Evolutionary conservation across 2,797 vertebrate genomes (phyloP).

Genomic region (Xiphophorus birchmanni): DNA sequence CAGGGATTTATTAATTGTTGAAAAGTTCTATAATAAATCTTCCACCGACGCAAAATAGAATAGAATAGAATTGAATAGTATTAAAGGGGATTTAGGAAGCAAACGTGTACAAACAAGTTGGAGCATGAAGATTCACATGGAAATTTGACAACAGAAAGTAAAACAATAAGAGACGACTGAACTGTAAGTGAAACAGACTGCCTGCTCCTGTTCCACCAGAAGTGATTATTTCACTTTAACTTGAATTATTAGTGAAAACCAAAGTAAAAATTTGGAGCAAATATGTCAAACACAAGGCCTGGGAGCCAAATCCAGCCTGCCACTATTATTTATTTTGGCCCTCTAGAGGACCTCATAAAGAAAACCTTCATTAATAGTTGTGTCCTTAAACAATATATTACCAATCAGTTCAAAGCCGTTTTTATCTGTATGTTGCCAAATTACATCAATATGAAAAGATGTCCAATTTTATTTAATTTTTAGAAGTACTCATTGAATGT

Average conservation of each 20-base stretch:
- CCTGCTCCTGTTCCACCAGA: background rate
- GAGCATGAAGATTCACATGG: background rate
- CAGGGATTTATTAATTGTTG: background rate
- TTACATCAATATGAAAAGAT: no score
- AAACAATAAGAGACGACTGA: background rate
- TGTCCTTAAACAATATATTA: no score
- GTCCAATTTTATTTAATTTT: no score
- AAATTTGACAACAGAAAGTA: background rate
- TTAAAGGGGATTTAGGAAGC: background rate
- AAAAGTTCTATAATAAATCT: background rate
- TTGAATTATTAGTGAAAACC: background rate
- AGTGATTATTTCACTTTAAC: background rate
- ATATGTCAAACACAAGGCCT: no score
- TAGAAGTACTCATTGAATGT: no score
- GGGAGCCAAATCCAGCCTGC: no score
- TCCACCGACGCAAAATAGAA: background rate
- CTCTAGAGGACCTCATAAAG: no score
- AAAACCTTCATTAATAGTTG: no score
- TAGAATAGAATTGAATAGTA: background rate
- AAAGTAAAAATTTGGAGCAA: no score
- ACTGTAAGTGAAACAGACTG: background rate
- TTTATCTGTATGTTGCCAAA: no score
- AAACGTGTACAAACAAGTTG: background rate
- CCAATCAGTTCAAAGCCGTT: no score
- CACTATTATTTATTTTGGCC: no score